Percentiles rank a stretch among this genome's conserved stretches.
Evolutionary conservation across 2,797 vertebrate species (phyloP).

Genomic region (Scomberomorus guttatus): DNA sequence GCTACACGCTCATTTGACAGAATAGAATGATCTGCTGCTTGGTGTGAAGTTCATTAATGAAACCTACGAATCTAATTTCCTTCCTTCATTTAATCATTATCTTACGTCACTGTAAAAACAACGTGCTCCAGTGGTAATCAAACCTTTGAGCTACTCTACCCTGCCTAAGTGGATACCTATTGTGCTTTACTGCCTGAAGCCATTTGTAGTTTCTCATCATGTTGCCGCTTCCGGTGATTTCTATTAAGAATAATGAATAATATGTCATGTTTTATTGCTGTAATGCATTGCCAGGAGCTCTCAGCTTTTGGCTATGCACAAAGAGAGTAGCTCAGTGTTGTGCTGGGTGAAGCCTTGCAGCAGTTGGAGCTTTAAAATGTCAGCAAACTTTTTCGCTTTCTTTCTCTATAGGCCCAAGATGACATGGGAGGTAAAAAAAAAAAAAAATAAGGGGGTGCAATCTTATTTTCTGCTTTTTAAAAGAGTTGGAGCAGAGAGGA

Average conservation of each 20-base stretch:
- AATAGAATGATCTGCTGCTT: background rate
- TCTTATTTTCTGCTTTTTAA: conserved; percentile 8
- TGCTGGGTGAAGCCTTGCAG: background rate
- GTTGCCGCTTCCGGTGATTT: conserved; percentile 7
- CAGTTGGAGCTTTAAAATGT: conserved; percentile 14
- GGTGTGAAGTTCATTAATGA: conserved; percentile 11
- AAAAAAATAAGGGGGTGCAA: background rate
- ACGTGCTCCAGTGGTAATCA: background rate
- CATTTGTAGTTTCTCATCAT: background rate
- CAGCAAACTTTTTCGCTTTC: background rate
- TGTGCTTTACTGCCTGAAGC: background rate
- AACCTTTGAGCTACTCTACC: background rate
- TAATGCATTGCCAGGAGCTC: background rate
- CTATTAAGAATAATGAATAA: conserved; percentile 1
- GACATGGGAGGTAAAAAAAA: background rate
- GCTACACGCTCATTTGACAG: background rate
- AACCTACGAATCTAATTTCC: conserved; percentile 6
- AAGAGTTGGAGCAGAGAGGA: conserved; percentile 13
- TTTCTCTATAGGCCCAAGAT: background rate
- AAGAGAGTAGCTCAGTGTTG: background rate
- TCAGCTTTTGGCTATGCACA: background rate
- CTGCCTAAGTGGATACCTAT: background rate
- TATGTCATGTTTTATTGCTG: background rate
- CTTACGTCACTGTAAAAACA: background rate
- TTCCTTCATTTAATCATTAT: background rate